Evolutionary conservation across 2,797 vertebrate species (phyloP), one percentile per base, ranked within the genome.

Genomic region (Synaphobranchus kaupii): DNA sequence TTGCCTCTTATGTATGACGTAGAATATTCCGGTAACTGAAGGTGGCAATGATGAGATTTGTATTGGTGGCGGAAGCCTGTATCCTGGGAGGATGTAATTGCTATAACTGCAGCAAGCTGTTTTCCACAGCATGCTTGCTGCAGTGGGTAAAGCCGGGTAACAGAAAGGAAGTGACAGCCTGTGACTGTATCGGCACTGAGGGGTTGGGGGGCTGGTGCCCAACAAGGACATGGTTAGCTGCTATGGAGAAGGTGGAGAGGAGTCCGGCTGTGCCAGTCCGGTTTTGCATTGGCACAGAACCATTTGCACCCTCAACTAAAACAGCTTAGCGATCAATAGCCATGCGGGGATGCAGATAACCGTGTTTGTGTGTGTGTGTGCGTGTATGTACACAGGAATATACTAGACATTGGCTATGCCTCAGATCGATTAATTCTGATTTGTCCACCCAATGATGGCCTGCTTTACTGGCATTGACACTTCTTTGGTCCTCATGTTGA

Each of bases 181-280:
- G 13, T 17, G 34, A 20, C 88, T 84, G 66, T 17, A 31, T 31
- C 83, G 17, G 1, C 6, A 31, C 47, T 17, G 12, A 73, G 84
- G 78, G 78, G 9, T 8, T 68, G 20, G 31, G 80, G 54, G 54
- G 66, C 17, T n/a, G 84, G 85, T 44, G 78, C 63, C 71, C 3
- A 83, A 71, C 84, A 85, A 83, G 80, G 80, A 86, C 73, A 60
- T 47, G 87, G 50, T 73, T 71, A 92, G 90, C 52, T 58, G 48
- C 12, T 60, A 50, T 0, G 47, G 83, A 83, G 63, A 91, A 2
- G 34, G 56, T 52, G 31, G 31, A 78, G 5, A 60, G 86, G 17
- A 71, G n/a, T 20, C 39, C 56, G 71, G 50, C 31, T 63, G 63
- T 84, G 47, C 81, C 47, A 48, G 82, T 83, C 80, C 28, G 80